These are phyloP conservation scores for Drosophila cracens DNA, from an alignment of 2,888 invertebrate species.

Conservation along the genomic window DNA sequence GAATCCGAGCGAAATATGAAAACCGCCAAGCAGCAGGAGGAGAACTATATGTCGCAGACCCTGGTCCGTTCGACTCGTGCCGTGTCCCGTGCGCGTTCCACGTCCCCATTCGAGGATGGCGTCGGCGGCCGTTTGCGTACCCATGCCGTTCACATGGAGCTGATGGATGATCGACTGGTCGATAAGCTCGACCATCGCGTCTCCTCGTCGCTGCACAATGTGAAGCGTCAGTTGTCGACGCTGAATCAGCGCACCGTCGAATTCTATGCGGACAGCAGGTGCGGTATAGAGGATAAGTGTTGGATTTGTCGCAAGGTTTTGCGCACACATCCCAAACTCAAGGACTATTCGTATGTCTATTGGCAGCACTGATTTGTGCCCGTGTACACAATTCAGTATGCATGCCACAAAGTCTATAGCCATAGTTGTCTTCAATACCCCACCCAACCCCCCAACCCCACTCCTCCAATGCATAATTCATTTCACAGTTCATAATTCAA, in stretches of 20 bases:
- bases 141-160: slow-evolving; percentile 82
- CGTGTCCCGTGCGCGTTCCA: slow-evolving; percentile 79
- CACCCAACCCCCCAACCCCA: not conserved
- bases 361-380: slow-evolving; percentile 63
- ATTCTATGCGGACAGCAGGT: slow-evolving; percentile 85
- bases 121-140: slow-evolving; percentile 64
- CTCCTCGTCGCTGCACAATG: slow-evolving; percentile 84
- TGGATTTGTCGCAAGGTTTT: slow-evolving; percentile 84
- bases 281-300: slow-evolving; percentile 84
- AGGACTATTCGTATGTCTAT: slow-evolving; percentile 82
- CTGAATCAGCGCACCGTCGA: slow-evolving; percentile 84
- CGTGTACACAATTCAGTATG: not conserved
- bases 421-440: slow-evolving; percentile 3
- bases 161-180: slow-evolving; percentile 84
- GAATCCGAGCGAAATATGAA: slow-evolving; percentile 86
- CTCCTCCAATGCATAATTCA: not conserved
- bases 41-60: slow-evolving; percentile 80
- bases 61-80: slow-evolving; percentile 81
- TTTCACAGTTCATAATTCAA: slow-evolving; percentile 18
- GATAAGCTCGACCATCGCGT: slow-evolving; percentile 85
- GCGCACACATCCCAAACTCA: slow-evolving; percentile 83
- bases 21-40: slow-evolving; percentile 79
- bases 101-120: slow-evolving; percentile 61
- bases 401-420: not conserved
- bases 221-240: slow-evolving; percentile 83